phyloP scores from a whole-genome alignment of 1,140 invertebrate species.

The Bathynomus jamesi region DNA sequence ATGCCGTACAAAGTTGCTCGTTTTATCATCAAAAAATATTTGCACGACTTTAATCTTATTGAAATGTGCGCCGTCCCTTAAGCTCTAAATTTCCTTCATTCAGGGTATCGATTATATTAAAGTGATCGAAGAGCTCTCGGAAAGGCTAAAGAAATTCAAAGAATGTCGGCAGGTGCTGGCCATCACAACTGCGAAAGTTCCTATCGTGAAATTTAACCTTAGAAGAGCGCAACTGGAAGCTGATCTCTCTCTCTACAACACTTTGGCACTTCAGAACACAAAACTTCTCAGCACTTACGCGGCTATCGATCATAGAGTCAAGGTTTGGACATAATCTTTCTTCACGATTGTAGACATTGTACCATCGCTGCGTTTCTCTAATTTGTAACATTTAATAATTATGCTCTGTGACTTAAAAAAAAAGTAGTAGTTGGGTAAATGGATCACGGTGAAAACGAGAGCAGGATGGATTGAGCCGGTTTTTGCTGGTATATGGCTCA shows the following conservation, averaged over 20 bases:
- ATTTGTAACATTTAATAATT: no score
- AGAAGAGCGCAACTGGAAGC: slow-evolving; percentile 47
- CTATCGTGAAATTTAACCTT: slow-evolving; percentile 55
- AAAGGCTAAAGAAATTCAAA: slow-evolving; percentile 43
- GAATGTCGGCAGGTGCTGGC: slow-evolving; percentile 47
- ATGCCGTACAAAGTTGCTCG: no score
- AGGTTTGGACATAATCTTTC: slow-evolving; percentile 35
- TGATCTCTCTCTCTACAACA: slow-evolving; percentile 57
- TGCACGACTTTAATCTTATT: no score
- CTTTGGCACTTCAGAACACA: slow-evolving; percentile 53
- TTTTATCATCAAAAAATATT: no score
- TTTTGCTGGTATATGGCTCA: no score
- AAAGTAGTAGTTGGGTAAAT: no score
- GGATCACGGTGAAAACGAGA: no score
- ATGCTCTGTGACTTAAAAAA: no score
- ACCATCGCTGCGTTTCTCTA: not conserved
- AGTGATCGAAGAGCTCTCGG: slow-evolving; percentile 46
- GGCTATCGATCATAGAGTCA: slow-evolving; percentile 50
- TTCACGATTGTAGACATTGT: not conserved
- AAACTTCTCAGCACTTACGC: slow-evolving; percentile 49
- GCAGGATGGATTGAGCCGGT: no score
- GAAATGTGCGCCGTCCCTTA: no score
- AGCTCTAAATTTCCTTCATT: no score
- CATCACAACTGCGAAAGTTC: slow-evolving; percentile 57
- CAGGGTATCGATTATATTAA: slow-evolving; percentile 43